A percentile compares a stretch with the other conserved stretches of the same genome.
phyloP scores from a whole-genome alignment of 2,113 vertebrate genomes.

The Tauraco erythrolophus region DNA sequence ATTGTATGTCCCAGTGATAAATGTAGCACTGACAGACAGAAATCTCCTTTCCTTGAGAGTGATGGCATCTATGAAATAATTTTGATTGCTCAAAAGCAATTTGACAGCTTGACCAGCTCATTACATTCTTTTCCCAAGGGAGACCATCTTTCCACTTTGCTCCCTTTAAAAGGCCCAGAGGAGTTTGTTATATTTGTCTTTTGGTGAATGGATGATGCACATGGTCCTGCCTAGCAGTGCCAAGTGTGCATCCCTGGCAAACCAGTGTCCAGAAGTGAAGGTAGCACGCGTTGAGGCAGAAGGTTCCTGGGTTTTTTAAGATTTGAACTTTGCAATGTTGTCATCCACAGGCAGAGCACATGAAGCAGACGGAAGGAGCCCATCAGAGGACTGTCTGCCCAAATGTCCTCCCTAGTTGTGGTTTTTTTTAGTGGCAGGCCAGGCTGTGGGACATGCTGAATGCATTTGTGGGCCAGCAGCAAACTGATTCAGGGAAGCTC shows the following conservation, averaged over 20 bases:
- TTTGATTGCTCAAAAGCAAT: background rate
- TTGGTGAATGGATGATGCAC: background rate
- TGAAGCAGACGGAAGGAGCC: background rate
- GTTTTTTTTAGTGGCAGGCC: background rate
- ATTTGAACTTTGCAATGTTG: background rate
- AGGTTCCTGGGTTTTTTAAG: fast-evolving
- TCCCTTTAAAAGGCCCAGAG: background rate
- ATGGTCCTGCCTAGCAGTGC: background rate
- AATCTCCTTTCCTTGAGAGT: background rate
- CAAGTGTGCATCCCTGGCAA: background rate
- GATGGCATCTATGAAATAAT: background rate
- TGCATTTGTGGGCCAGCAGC: background rate
- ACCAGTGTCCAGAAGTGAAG: background rate
- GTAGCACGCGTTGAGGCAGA: background rate
- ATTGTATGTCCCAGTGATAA: background rate
- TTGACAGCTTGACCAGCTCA: background rate
- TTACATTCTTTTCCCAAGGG: background rate
- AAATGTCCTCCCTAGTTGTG: background rate
- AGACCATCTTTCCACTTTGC: background rate
- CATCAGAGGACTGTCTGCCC: background rate
- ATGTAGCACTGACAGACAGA: background rate
- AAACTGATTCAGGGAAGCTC: background rate
- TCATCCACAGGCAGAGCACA: background rate
- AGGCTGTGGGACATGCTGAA: background rate
- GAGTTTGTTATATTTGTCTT: background rate